Percentiles rank a stretch among this genome's conserved stretches.
These are phyloP conservation scores for Seriola dumerili DNA, from an alignment of 2,113 vertebrate species.

Conservation along the genomic window DNA sequence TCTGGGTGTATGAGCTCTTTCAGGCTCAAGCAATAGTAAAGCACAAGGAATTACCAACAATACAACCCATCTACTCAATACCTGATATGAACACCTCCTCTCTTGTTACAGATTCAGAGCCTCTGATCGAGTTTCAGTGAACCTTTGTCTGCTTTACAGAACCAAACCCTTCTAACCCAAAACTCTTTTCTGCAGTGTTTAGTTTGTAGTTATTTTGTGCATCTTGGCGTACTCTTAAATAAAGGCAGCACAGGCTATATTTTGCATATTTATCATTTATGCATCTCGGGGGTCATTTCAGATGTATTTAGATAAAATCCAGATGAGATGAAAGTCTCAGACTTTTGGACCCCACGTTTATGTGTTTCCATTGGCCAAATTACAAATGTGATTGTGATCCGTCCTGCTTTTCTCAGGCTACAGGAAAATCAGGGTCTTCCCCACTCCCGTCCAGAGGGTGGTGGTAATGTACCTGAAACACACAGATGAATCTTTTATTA, in stretches of 20 bases:
- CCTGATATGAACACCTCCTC: not conserved
- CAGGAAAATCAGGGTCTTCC: not conserved
- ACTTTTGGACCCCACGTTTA: not conserved
- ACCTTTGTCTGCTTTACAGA: slow-evolving; percentile 16
- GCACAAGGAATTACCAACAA: not conserved
- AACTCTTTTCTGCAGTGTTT: not conserved
- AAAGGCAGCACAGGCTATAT: not conserved
- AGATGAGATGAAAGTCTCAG: not conserved
- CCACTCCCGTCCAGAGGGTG: not conserved
- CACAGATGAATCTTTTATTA: not conserved
- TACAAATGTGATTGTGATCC: too few species aligned
- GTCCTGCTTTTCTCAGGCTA: not conserved
- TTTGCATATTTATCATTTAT: not conserved
- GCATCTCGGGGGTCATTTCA: not conserved
- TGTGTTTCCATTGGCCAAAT: not conserved
- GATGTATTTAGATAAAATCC: not conserved
- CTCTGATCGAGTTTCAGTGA: slow-evolving; percentile 5
- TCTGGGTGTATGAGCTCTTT: not conserved
- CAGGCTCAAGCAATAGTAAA: slow-evolving; percentile 7
- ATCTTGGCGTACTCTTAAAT: not conserved
- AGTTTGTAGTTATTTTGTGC: not conserved
- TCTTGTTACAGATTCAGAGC: slow-evolving; percentile 29
- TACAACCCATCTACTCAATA: slow-evolving; percentile 23
- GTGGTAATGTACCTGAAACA: not conserved
- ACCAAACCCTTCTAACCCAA: not conserved